Evolutionary conservation across 2,888 invertebrate genomes (phyloP).

Genomic region (Latrodectus hesperus): DNA sequence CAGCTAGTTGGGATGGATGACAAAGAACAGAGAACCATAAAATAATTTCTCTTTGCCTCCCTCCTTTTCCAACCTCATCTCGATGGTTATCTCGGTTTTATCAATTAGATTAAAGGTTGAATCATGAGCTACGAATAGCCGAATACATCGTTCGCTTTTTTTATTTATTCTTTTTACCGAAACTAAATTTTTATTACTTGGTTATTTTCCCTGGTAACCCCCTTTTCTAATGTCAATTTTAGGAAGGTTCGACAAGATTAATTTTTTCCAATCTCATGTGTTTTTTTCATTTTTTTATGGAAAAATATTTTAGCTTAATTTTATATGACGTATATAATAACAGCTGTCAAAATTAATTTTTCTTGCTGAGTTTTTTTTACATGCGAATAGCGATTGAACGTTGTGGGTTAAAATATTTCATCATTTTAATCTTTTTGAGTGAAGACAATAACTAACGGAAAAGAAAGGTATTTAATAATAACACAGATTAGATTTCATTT

Average conservation of each 20-base stretch:
- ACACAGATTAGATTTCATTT: neutral
- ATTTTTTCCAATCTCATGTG: neutral
- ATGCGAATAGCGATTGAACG: neutral
- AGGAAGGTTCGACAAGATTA: neutral
- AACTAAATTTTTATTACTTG: neutral
- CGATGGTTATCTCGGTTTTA: conserved; percentile 39
- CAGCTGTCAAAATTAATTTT: conserved; percentile 42
- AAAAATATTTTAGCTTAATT: conserved; percentile 42
- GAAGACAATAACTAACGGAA: neutral
- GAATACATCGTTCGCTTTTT: neutral
- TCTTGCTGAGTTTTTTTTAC: neutral
- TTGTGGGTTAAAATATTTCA: neutral
- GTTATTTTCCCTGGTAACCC: neutral
- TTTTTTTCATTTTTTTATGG: neutral
- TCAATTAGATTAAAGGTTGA: conserved; percentile 58
- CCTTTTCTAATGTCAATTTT: neutral
- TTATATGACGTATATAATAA: conserved; percentile 39
- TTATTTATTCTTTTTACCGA: neutral
- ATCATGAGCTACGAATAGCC: conserved; percentile 39
- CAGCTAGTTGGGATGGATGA: conserved; percentile 26
- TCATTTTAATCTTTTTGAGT: neutral
- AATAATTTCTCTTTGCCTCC: neutral
- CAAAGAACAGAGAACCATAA: conserved; percentile 41
- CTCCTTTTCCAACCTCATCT: neutral
- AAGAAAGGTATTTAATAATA: neutral